These are phyloP conservation scores for Sarcophilus harrisii DNA, from an alignment of 2,797 vertebrate species.

Conservation along the genomic window DNA sequence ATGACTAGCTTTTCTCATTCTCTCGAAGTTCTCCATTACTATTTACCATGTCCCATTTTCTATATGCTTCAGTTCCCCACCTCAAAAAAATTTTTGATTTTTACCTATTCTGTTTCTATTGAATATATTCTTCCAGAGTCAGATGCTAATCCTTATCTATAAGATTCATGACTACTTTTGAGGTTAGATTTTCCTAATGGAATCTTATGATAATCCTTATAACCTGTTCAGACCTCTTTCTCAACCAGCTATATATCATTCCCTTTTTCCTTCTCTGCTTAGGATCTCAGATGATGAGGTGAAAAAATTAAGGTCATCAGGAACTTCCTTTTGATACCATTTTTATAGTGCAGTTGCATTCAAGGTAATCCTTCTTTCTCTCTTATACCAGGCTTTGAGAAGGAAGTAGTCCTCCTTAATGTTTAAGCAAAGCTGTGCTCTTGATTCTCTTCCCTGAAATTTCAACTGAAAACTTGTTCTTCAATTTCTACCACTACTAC, in stretches of 20 bases:
- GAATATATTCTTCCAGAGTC: not conserved
- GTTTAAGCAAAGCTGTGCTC: not conserved
- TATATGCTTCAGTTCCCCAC: not conserved
- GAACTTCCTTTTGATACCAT: not conserved
- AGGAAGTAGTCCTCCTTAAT: not conserved
- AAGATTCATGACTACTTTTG: not conserved
- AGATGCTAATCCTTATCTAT: not conserved
- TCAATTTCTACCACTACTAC: not conserved
- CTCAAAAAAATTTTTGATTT: not conserved
- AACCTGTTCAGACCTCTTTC: not conserved
- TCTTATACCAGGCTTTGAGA: not conserved
- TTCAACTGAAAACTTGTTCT: not conserved
- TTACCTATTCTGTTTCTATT: not conserved
- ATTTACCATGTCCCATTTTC: not conserved
- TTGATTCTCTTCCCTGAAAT: not conserved
- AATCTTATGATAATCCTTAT: not conserved
- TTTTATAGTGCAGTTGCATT: not conserved
- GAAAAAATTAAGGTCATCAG: not conserved
- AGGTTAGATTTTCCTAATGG: not conserved
- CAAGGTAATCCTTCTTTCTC: not conserved
- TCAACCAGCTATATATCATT: not conserved
- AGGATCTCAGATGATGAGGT: not conserved
- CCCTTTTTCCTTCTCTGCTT: not conserved
- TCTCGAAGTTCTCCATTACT: not conserved
- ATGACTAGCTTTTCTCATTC: no score